Conservation (phyloP, 2,797 vertebrate species). For the Oreortyx pictus region DNA sequence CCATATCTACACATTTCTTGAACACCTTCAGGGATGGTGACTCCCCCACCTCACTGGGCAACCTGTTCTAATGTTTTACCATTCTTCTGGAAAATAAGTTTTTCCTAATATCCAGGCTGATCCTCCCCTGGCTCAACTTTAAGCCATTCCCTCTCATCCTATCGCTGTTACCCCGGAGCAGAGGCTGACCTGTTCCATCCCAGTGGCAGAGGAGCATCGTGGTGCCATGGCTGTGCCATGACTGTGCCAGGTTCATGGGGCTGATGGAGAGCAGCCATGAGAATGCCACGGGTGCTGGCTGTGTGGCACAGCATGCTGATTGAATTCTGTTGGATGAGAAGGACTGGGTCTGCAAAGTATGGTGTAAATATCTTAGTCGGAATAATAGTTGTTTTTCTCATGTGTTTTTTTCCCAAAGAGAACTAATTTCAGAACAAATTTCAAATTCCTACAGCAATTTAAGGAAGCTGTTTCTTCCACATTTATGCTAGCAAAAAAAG, state of each 20-base stretch:
- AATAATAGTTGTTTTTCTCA: neutral
- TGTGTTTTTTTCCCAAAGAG: neutral
- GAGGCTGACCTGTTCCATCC: neutral
- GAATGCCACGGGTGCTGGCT: neutral
- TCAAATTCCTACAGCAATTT: neutral
- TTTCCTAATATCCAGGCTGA: no score
- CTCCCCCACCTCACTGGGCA: no score
- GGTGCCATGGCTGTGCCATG: neutral
- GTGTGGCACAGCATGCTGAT: neutral
- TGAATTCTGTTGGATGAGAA: neutral
- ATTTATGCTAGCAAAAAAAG: neutral
- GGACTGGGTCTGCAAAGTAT: neutral
- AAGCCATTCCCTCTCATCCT: no score
- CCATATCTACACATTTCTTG: no score
- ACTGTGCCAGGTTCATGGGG: neutral
- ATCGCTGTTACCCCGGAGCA: no score
- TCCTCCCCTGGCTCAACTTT: no score
- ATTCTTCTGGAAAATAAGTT: no score
- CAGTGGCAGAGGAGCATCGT: neutral
- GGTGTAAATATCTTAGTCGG: neutral
- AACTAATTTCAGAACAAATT: neutral
- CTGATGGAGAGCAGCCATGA: neutral
- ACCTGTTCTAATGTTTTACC: no score
- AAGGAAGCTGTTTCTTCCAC: neutral
- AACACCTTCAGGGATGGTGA: no score